Evolutionary conservation across 2,888 invertebrate genomes (phyloP).

Genomic region (Sinodicranocentrus sp.): DNA sequence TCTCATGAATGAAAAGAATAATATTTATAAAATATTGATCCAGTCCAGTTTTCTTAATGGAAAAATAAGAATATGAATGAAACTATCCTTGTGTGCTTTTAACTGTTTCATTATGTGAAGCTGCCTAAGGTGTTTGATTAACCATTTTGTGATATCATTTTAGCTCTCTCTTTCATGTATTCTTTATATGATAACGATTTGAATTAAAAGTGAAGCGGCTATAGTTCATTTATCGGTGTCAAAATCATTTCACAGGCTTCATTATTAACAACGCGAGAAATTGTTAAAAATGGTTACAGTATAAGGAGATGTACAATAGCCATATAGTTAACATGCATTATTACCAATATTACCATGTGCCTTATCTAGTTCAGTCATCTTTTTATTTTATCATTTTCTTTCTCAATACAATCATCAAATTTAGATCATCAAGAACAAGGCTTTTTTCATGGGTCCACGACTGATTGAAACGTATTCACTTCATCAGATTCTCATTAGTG

Average conservation of each 20-base stretch:
- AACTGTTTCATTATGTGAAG: too few relatives aligned
- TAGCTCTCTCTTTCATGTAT: background rate
- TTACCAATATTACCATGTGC: background rate
- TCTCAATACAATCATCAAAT: constrained; percentile 42
- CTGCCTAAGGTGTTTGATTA: constrained; percentile 46
- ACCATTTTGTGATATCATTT: constrained; percentile 32
- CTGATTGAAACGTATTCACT: constrained; percentile 51
- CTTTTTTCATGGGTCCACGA: constrained; percentile 7
- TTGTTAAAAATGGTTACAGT: background rate
- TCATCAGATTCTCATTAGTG: constrained; percentile 56
- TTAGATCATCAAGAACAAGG: constrained; percentile 25
- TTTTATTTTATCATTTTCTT: constrained; percentile 37
- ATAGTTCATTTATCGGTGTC: constrained; percentile 53
- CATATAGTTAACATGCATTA: background rate
- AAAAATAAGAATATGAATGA: background rate
- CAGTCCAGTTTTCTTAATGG: constrained; percentile 52
- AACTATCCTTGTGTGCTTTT: background rate
- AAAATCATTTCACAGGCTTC: constrained; percentile 40
- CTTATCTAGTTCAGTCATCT: constrained; percentile 37
- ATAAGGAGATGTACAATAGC: too few relatives aligned
- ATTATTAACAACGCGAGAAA: constrained; percentile 31
- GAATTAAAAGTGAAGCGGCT: constrained; percentile 37
- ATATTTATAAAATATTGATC: constrained; percentile 57
- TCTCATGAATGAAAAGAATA: constrained; percentile 45
- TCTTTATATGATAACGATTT: constrained; percentile 1